phyloP scores from a whole-genome alignment of 1,140 invertebrate species.

The Trichonephila inaurata region DNA sequence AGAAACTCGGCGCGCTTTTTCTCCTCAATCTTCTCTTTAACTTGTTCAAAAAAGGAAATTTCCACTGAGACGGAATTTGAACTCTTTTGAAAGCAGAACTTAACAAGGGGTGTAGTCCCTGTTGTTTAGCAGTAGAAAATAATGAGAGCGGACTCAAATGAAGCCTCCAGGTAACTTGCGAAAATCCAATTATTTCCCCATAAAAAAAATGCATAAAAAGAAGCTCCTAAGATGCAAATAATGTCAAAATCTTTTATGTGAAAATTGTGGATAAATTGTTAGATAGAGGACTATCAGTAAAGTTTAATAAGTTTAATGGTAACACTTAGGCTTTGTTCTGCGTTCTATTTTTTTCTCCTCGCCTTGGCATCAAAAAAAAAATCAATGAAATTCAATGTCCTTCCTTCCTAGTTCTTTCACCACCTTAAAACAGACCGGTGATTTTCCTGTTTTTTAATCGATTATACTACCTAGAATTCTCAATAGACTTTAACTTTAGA shows the following conservation, averaged over 20 bases:
- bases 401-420: background rate
- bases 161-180: slow-evolving; percentile 68
- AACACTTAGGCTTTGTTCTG: slow-evolving; percentile 65
- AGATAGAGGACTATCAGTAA: slow-evolving; percentile 70
- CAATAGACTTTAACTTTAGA: slow-evolving; percentile 17
- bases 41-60: background rate
- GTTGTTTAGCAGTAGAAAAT: slow-evolving; percentile 41
- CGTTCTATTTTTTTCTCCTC: slow-evolving; percentile 1
- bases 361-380: slow-evolving; percentile 18
- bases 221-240: slow-evolving; percentile 50
- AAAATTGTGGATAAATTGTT: slow-evolving; percentile 69
- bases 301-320: slow-evolving; percentile 69
- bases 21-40: slow-evolving; percentile 14
- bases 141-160: slow-evolving; percentile 73
- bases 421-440: background rate
- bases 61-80: slow-evolving; percentile 58
- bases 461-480: slow-evolving; percentile 33
- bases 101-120: slow-evolving; percentile 38
- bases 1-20: background rate
- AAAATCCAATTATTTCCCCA: slow-evolving; percentile 70
- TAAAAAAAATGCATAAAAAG: slow-evolving; percentile 59
- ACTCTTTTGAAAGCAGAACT: slow-evolving; percentile 61
- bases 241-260: slow-evolving; percentile 70
- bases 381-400: slow-evolving; percentile 62
- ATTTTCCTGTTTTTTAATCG: slow-evolving; percentile 58